Conservation (phyloP, 1,140 invertebrate species). For the Drosophila malerkotliana region DNA sequence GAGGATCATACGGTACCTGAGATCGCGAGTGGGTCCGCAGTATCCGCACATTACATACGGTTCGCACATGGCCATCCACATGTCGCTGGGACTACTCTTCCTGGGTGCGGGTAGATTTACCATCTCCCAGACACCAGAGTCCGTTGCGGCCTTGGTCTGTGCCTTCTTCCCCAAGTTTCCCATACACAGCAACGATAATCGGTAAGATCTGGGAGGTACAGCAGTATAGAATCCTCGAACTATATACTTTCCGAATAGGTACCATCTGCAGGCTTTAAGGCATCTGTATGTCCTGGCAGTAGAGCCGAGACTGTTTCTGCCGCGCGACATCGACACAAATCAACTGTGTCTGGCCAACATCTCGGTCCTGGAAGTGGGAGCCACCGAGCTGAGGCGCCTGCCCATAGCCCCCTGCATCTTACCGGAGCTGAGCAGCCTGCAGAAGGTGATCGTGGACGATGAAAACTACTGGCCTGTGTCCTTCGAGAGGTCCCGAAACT, state of each 20-base stretch:
- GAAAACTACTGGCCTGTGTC: constrained; percentile 94
- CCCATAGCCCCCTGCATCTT: constrained; percentile 92
- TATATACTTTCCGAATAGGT: constrained; percentile 76
- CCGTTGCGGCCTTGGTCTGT: constrained; percentile 94
- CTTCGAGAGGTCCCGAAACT: constrained; percentile 92
- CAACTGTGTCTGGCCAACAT: constrained; percentile 92
- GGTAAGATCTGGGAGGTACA: constrained; percentile 28
- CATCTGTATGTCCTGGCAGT: constrained; percentile 97
- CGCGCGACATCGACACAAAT: constrained; percentile 92
- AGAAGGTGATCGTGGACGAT: constrained; percentile 91
- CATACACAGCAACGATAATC: constrained; percentile 97
- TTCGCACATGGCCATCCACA: constrained; percentile 96
- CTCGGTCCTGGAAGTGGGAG: constrained; percentile 74
- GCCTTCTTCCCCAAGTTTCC: constrained; percentile 99
- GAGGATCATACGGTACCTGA: constrained; percentile 92
- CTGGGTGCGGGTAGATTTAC: constrained; percentile 96
- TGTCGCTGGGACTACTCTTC: constrained; percentile 96
- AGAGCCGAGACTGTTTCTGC: constrained; percentile 94
- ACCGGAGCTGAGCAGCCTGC: constrained; percentile 91
- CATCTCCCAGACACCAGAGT: constrained; percentile 91
- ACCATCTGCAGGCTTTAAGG: constrained; percentile 97
- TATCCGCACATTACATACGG: constrained; percentile 92
- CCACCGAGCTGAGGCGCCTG: constrained; percentile 62
- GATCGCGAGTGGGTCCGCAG: constrained; percentile 88
- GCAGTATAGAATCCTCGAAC: neutral